Evolutionary conservation across 1,140 invertebrate genomes (phyloP).

Genomic region (Idris sp.): DNA sequence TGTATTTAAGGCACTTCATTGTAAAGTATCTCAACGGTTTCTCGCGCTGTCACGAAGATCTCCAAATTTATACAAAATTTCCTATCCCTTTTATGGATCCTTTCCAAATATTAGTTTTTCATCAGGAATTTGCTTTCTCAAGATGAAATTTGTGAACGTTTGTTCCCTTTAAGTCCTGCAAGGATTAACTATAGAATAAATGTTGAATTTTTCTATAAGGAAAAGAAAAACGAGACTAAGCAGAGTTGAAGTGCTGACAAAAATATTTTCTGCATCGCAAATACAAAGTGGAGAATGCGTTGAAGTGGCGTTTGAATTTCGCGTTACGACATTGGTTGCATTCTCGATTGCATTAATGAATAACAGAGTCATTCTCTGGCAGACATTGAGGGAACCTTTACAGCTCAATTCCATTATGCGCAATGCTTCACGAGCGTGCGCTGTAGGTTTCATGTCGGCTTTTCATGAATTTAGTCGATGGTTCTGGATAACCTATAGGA

Average conservation of each 20-base stretch:
- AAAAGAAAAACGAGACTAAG: too few species aligned
- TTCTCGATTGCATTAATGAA: slow-evolving; percentile 21
- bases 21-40: slow-evolving; percentile 18
- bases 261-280: too few species aligned
- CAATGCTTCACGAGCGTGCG: slow-evolving; percentile 55
- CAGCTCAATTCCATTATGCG: slow-evolving; percentile 53
- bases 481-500: slow-evolving; percentile 75
- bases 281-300: too few species aligned
- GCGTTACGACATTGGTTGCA: too few species aligned
- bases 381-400: slow-evolving; percentile 31
- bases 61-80: slow-evolving; percentile 33
- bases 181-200: too few species aligned
- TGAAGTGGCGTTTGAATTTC: slow-evolving; percentile 1
- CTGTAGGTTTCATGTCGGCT: slow-evolving; percentile 49
- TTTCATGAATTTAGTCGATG: slow-evolving; percentile 72
- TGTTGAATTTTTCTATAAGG: too few species aligned
- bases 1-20: neutral
- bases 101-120: slow-evolving; percentile 39
- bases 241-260: too few species aligned
- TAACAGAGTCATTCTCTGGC: slow-evolving; percentile 10
- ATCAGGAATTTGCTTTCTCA: slow-evolving; percentile 2
- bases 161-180: slow-evolving; percentile 1
- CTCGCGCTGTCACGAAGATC: slow-evolving; percentile 4
- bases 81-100: slow-evolving; percentile 15
- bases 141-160: neutral